Evolutionary conservation across 1,140 invertebrate genomes (phyloP).

Genomic region (Bradysia coprophila): DNA sequence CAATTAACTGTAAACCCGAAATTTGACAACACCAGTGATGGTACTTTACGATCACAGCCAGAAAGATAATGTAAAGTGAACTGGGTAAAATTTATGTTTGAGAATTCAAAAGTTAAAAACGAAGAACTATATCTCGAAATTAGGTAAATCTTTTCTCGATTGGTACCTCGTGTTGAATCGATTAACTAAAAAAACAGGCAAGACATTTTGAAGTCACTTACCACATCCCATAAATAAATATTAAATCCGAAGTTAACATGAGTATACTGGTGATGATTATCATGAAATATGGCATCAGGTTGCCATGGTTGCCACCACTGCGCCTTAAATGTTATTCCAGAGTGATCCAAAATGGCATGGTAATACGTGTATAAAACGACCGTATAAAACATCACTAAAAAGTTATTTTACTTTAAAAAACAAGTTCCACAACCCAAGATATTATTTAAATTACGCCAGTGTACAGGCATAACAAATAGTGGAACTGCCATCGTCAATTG

Average conservation of each 20-base stretch:
- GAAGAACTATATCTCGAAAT: too few species aligned
- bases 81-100: too few species aligned
- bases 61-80: too few species aligned
- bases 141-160: too few species aligned
- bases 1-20: too few species aligned
- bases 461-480: constrained; percentile 35
- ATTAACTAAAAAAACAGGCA: too few species aligned
- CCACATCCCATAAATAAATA: constrained; percentile 43
- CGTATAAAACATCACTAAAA: constrained; percentile 34
- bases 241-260: constrained; percentile 61
- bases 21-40: too few species aligned
- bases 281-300: constrained; percentile 52
- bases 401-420: constrained; percentile 5
- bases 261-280: constrained; percentile 61
- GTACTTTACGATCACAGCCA: too few species aligned
- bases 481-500: constrained; percentile 33
- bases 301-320: constrained; percentile 64
- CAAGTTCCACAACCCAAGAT: not conserved
- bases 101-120: too few species aligned
- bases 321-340: constrained; percentile 51
- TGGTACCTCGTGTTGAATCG: too few species aligned
- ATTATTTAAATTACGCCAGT: constrained; percentile 40
- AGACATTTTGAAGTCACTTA: too few species aligned
- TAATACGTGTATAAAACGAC: constrained; percentile 46
- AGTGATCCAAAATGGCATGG: constrained; percentile 57